Conservation (phyloP, 2,797 vertebrate species). For the Neoniphon sammara region DNA sequence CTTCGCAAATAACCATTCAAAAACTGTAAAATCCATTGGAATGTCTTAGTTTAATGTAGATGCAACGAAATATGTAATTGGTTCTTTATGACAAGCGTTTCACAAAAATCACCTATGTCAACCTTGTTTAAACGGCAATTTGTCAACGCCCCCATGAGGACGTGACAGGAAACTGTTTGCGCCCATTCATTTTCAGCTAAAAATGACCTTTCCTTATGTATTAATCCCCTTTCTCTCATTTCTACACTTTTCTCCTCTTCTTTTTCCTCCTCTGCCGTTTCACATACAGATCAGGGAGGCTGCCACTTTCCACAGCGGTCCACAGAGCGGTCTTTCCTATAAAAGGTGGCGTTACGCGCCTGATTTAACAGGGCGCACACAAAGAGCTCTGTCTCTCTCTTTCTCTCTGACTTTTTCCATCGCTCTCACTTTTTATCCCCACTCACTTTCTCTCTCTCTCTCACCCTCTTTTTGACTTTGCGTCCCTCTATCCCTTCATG, state of each 20-base stretch:
- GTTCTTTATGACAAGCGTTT: too few relatives aligned
- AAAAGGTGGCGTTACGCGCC: conserved; percentile 70
- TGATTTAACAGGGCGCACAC: conserved; percentile 75
- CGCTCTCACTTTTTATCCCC: conserved; percentile 6
- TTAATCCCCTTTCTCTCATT: conserved; percentile 16
- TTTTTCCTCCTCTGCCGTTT: conserved; percentile 44
- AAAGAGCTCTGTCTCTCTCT: conserved; percentile 58
- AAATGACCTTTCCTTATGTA: neutral
- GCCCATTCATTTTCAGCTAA: too few relatives aligned
- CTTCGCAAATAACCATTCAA: too few relatives aligned
- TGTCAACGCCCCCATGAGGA: too few relatives aligned
- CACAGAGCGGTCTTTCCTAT: conserved; percentile 65
- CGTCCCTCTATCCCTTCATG: conserved; percentile 36
- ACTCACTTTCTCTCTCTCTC: neutral
- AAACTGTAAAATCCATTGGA: too few relatives aligned
- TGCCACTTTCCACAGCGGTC: conserved; percentile 71
- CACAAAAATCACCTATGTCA: too few relatives aligned
- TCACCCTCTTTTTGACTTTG: conserved; percentile 13
- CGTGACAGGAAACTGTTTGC: too few relatives aligned
- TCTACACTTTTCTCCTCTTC: conserved; percentile 27
- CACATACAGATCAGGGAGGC: conserved; percentile 74
- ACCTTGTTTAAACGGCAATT: too few relatives aligned
- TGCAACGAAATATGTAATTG: too few relatives aligned
- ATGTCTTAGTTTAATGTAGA: too few relatives aligned
- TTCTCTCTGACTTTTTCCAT: conserved; percentile 19